These are phyloP conservation scores for Heterotis niloticus DNA, from an alignment of 2,113 vertebrate genomes.

Conservation along the genomic window DNA sequence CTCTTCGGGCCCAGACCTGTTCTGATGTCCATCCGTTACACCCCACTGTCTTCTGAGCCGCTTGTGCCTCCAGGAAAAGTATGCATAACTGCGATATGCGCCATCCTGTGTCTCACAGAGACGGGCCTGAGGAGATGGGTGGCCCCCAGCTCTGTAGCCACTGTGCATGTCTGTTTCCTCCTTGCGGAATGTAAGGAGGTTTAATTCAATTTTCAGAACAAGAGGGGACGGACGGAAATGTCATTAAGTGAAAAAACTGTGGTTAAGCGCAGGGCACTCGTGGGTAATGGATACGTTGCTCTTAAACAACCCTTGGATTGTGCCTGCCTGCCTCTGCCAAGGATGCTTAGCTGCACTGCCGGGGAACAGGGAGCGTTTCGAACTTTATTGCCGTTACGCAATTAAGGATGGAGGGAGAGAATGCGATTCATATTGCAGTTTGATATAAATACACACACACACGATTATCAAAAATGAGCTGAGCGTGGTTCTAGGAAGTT, in stretches of 20 bases:
- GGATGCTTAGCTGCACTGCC: not conserved
- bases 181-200: not conserved
- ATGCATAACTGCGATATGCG: too few species aligned
- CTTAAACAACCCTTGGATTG: not conserved
- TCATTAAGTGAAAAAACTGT: constrained; percentile 30
- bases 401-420: not conserved
- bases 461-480: constrained; percentile 7
- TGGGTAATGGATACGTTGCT: constrained; percentile 9
- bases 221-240: not conserved
- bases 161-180: not conserved
- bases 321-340: not conserved
- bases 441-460: too few species aligned
- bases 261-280: constrained; percentile 23
- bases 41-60: too few species aligned
- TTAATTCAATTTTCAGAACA: not conserved
- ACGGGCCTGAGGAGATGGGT: too few species aligned
- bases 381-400: not conserved
- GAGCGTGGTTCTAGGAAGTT: not conserved
- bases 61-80: too few species aligned
- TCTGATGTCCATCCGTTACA: too few species aligned
- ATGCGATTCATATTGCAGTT: too few species aligned
- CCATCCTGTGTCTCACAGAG: too few species aligned
- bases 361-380: not conserved
- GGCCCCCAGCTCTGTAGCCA: not conserved
- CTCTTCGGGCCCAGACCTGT: too few species aligned